phyloP scores from a whole-genome alignment of 2,113 vertebrate species.

The Eurypyga helias region DNA sequence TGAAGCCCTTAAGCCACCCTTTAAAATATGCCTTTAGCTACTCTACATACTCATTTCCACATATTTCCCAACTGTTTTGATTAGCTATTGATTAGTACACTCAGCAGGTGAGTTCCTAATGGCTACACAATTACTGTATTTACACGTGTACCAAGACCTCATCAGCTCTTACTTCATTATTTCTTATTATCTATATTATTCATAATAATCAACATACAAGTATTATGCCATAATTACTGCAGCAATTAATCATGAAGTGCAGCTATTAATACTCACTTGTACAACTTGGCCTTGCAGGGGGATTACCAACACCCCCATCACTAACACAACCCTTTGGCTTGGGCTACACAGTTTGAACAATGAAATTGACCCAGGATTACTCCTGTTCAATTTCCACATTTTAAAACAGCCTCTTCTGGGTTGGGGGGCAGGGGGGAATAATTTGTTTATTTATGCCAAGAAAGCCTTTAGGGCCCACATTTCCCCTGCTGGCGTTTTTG shows the following conservation, averaged over 20 bases:
- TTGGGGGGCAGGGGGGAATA: neutral
- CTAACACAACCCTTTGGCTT: neutral
- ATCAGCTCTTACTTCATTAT: neutral
- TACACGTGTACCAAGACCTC: neutral
- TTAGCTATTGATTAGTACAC: neutral
- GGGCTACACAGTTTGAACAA: neutral
- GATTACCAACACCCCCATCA: neutral
- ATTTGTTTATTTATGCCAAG: neutral
- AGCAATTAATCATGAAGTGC: neutral
- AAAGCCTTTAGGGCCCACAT: neutral
- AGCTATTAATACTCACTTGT: neutral
- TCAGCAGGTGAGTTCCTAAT: neutral
- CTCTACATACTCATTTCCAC: neutral
- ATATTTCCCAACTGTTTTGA: neutral
- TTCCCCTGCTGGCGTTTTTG: neutral
- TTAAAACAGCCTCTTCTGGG: neutral
- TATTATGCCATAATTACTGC: neutral
- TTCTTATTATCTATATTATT: neutral
- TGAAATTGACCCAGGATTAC: neutral
- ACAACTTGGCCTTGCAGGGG: neutral
- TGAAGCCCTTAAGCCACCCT: neutral
- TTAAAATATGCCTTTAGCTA: neutral
- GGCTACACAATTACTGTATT: neutral
- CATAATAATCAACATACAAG: neutral
- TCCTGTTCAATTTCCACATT: neutral